Evolutionary conservation across 2,888 invertebrate species (phyloP).

Genomic region (Gonocerus acuteangulatus): DNA sequence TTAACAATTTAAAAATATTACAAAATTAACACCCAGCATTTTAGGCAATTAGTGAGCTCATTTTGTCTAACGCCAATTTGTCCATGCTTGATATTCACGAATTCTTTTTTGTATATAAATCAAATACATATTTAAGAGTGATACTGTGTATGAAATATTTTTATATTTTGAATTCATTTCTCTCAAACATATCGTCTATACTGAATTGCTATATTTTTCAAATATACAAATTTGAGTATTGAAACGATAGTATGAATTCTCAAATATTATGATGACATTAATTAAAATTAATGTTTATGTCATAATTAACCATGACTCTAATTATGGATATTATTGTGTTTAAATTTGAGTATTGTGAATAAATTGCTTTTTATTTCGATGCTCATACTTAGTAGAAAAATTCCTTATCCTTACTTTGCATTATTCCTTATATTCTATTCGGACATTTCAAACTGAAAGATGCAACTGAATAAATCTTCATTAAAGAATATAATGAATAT

Average conservation of each 20-base stretch:
- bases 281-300: conserved; percentile 19
- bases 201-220: conserved; percentile 18
- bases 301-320: conserved; percentile 24
- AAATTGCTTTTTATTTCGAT: conserved; percentile 12
- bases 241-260: conserved; percentile 2
- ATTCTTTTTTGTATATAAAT: background rate
- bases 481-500: too few species aligned
- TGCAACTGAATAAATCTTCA: too few species aligned
- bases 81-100: too few species aligned
- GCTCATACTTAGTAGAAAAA: background rate
- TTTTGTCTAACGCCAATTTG: too few species aligned
- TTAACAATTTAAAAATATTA: too few species aligned
- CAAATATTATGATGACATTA: conserved; percentile 18
- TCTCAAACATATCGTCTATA: conserved; percentile 4
- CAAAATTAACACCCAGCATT: too few species aligned
- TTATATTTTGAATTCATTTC: conserved; percentile 1
- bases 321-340: conserved; percentile 10
- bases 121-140: background rate
- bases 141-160: conserved; percentile 1
- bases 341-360: conserved; percentile 5
- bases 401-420: too few species aligned
- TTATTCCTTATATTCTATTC: too few species aligned
- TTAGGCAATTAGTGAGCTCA: too few species aligned
- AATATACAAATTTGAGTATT: conserved; percentile 18
- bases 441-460: too few species aligned